Percentiles rank a stretch among this genome's conserved stretches.
Evolutionary conservation across 2,797 vertebrate species (phyloP).

Genomic region (Anisognathus igniventris): DNA sequence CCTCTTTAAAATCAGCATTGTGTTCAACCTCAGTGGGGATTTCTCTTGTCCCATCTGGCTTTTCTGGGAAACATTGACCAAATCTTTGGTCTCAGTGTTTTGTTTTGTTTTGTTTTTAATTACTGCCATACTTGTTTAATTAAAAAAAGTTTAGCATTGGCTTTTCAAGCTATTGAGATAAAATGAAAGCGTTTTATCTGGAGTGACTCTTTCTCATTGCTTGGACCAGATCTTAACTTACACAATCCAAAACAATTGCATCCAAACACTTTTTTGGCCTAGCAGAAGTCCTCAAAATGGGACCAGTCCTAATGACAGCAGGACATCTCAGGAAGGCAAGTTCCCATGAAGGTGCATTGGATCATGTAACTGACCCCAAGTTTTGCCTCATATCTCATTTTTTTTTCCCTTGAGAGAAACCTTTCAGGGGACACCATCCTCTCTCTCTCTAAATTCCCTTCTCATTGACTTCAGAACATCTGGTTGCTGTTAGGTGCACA

Average conservation of each 20-base stretch:
- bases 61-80: background rate
- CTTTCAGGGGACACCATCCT: background rate
- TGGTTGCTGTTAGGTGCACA: accelerated
- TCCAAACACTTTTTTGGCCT: background rate
- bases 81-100: background rate
- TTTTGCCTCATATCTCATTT: background rate
- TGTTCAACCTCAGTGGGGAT: background rate
- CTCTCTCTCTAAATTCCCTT: background rate
- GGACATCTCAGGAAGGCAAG: background rate
- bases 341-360: background rate
- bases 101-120: background rate
- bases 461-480: background rate
- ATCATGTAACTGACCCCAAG: background rate
- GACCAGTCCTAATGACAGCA: background rate
- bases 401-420: background rate
- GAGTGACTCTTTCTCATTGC: background rate
- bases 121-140: background rate
- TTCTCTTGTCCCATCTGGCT: background rate
- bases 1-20: background rate
- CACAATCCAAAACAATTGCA: background rate
- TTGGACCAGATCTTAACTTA: background rate
- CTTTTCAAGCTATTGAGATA: background rate
- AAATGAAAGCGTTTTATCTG: background rate
- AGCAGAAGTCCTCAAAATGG: background rate
- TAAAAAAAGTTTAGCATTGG: background rate